Percentiles rank a stretch among this genome's conserved stretches.
phyloP scores from a whole-genome alignment of 2,797 vertebrate species.

The Carduelis carduelis region DNA sequence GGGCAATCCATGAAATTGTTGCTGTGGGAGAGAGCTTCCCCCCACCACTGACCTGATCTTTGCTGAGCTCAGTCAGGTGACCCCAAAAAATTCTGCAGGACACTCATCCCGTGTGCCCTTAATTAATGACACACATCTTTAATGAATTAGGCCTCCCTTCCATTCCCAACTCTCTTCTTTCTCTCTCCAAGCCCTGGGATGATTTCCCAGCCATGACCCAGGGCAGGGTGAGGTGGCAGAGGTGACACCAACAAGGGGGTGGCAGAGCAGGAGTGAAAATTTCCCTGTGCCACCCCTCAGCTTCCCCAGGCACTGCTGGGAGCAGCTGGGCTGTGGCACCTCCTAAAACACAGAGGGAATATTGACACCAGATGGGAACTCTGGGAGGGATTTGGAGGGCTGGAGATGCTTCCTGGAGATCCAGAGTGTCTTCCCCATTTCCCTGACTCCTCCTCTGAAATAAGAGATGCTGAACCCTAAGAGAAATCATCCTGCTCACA shows the following conservation, averaged over 20 bases:
- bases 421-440: not conserved
- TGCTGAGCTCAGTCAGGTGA: fast-evolving
- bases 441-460: not conserved
- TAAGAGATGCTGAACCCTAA: not conserved
- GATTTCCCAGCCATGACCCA: fast-evolving
- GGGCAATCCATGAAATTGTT: not conserved
- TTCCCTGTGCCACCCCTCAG: not conserved
- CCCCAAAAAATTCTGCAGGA: not conserved
- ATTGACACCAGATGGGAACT: not conserved
- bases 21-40: not conserved
- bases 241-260: not conserved
- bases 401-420: not conserved
- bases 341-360: not conserved
- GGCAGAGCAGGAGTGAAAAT: not conserved
- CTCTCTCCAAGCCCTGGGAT: fast-evolving
- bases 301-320: not conserved
- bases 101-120: not conserved
- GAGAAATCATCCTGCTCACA: not conserved
- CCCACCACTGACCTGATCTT: not conserved
- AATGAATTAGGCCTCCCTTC: not conserved
- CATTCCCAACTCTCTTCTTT: not conserved
- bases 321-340: not conserved
- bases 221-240: not conserved
- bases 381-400: not conserved
- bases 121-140: not conserved